These are phyloP conservation scores for Glyptemys insculpta DNA, from an alignment of 2,797 vertebrate genomes.

Conservation along the genomic window DNA sequence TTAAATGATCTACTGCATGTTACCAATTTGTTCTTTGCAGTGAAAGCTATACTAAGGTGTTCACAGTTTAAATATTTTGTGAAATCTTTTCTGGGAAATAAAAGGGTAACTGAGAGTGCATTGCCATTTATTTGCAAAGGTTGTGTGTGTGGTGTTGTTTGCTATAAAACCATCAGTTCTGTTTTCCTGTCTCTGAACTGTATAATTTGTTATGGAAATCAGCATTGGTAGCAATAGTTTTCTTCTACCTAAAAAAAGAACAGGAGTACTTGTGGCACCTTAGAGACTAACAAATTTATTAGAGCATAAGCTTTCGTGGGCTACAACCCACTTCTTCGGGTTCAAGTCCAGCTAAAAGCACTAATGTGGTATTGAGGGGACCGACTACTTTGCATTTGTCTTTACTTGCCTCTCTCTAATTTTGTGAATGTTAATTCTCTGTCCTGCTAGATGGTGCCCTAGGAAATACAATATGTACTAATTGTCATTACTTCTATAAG, in stretches of 20 bases:
- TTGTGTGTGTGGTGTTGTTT: background rate
- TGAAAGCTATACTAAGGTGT: background rate
- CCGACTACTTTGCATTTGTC: background rate
- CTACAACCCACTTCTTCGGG: no score
- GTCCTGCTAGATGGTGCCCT: background rate
- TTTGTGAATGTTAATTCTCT: background rate
- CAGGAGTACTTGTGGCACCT: no score
- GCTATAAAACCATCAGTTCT: background rate
- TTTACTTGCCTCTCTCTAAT: background rate
- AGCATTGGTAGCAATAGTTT: background rate
- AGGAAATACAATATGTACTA: background rate
- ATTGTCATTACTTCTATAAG: background rate
- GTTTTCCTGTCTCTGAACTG: background rate
- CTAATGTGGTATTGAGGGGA: background rate
- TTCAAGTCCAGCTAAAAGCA: background rate
- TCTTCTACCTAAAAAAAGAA: background rate
- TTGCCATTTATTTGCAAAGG: background rate
- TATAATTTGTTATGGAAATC: background rate
- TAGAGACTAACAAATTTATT: no score
- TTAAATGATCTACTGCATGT: background rate
- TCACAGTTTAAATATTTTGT: background rate
- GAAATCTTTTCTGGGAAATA: background rate
- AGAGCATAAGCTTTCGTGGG: no score
- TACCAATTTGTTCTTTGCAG: background rate
- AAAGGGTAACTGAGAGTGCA: background rate